Percentiles rank a stretch among this genome's conserved stretches.
phyloP scores from a whole-genome alignment of 2,797 vertebrate genomes.

The Hoplostethus atlanticus region DNA sequence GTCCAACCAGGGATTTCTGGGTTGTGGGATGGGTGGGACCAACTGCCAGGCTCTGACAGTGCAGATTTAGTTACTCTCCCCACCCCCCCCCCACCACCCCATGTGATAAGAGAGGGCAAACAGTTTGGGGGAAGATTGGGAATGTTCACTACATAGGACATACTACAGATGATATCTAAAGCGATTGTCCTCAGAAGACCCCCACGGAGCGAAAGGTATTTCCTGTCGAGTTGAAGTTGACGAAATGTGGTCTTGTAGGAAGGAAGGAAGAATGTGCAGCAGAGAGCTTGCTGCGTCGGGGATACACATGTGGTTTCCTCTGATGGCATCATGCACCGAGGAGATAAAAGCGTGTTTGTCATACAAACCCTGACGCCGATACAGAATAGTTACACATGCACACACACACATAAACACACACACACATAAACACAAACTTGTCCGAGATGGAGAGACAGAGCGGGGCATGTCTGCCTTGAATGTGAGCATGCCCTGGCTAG shows the following conservation, averaged over 20 bases:
- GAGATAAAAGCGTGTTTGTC: not conserved
- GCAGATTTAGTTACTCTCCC: conserved; percentile 35
- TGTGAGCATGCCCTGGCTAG: conserved; percentile 75
- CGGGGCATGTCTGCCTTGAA: conserved; percentile 56
- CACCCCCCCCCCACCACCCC: conserved; percentile 15
- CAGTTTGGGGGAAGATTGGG: conserved; percentile 17
- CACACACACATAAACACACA: conserved; percentile 27
- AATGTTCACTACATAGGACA: conserved; percentile 12
- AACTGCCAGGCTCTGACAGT: conserved; percentile 25
- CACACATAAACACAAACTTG: conserved; percentile 24
- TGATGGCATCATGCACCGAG: not conserved
- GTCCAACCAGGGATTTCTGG: conserved; percentile 16
- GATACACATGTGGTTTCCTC: conserved; percentile 6
- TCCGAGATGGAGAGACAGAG: conserved; percentile 50
- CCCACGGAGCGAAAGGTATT: conserved; percentile 10
- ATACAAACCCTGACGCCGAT: not conserved
- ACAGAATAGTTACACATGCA: not conserved
- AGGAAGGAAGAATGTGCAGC: not conserved
- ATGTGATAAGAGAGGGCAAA: conserved; percentile 12
- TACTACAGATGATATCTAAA: conserved; percentile 15
- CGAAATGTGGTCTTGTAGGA: not conserved
- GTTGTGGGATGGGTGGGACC: conserved; percentile 21
- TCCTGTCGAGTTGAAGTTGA: conserved; percentile 26
- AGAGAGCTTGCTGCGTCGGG: not conserved
- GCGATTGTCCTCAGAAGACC: conserved; percentile 8